A percentile compares a stretch with the other conserved stretches of the same genome.
Conservation (phyloP, 23 tunicate genomes). For the Ciona savignyi region DNA sequence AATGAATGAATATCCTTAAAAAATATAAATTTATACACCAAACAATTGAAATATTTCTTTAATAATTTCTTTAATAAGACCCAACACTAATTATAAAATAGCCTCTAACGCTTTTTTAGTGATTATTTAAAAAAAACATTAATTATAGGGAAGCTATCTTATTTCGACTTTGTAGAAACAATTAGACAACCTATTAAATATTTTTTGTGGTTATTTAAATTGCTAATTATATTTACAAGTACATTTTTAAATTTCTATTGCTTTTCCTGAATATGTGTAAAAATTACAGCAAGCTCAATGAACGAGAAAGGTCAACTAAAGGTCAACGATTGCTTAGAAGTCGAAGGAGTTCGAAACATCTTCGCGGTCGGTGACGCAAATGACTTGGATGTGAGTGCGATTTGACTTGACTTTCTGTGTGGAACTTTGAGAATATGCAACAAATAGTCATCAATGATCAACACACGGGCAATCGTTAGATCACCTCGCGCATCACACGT, state of each 20-base stretch:
- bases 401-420: too few relatives aligned
- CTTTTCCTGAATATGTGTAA: not conserved
- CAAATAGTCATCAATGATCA: too few relatives aligned
- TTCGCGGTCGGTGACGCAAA: constrained; percentile 92
- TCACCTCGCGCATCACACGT: too few relatives aligned
- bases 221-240: not conserved
- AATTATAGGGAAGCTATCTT: too few relatives aligned
- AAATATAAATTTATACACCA: too few relatives aligned
- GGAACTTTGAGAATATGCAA: too few relatives aligned
- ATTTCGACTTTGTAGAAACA: too few relatives aligned
- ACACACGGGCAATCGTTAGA: too few relatives aligned
- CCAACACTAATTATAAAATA: not conserved
- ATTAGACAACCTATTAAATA: too few relatives aligned
- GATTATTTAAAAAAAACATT: not conserved
- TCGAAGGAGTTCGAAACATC: constrained; percentile 41
- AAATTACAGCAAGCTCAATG: constrained; percentile 28
- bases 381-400: constrained; percentile 31
- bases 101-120: not conserved
- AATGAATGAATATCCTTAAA: too few relatives aligned
- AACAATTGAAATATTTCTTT: too few relatives aligned
- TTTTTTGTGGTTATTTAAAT: not conserved
- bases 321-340: constrained; percentile 60
- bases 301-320: constrained; percentile 67
- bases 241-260: not conserved
- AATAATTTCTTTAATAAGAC: not conserved